These are phyloP conservation scores for Hyla sarda DNA, from an alignment of 2,113 vertebrate genomes.

Conservation along the genomic window DNA sequence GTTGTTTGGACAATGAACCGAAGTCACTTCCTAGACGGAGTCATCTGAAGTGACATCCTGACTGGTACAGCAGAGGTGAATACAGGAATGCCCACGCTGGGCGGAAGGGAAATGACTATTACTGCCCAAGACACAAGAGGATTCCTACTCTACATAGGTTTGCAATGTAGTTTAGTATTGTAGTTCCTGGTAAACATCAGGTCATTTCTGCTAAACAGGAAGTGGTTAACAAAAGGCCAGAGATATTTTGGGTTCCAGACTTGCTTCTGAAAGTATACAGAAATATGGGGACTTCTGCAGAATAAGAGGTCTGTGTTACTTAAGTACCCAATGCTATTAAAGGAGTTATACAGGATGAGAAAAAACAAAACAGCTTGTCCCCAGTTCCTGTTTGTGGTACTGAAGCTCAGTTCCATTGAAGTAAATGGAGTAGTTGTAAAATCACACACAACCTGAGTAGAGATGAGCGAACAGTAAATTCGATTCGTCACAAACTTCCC, in stretches of 20 bases:
- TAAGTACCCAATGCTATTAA: not conserved
- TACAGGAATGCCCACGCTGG: not conserved
- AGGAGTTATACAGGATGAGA: too few species aligned
- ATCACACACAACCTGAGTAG: too few species aligned
- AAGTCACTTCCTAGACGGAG: slow-evolving; percentile 40
- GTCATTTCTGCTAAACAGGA: slow-evolving; percentile 32
- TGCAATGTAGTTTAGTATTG: not conserved
- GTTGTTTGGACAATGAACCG: not conserved
- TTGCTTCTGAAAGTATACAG: not conserved
- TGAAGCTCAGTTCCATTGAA: too few species aligned
- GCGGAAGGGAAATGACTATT: slow-evolving; percentile 22
- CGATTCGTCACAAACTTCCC: too few species aligned
- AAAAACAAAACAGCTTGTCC: too few species aligned
- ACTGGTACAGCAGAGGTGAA: slow-evolving; percentile 7
- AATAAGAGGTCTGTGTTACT: not conserved
- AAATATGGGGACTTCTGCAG: not conserved
- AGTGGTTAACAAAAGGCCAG: not conserved
- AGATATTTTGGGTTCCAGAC: not conserved
- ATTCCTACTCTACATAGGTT: not conserved
- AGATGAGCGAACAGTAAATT: too few species aligned
- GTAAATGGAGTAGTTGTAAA: too few species aligned
- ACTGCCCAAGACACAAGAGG: not conserved
- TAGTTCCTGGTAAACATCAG: slow-evolving; percentile 13
- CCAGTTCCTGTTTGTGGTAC: too few species aligned
- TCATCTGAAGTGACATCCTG: slow-evolving; percentile 48